phyloP scores from a whole-genome alignment of 2,888 invertebrate species.

The Lissocephala sabroskyi region DNA sequence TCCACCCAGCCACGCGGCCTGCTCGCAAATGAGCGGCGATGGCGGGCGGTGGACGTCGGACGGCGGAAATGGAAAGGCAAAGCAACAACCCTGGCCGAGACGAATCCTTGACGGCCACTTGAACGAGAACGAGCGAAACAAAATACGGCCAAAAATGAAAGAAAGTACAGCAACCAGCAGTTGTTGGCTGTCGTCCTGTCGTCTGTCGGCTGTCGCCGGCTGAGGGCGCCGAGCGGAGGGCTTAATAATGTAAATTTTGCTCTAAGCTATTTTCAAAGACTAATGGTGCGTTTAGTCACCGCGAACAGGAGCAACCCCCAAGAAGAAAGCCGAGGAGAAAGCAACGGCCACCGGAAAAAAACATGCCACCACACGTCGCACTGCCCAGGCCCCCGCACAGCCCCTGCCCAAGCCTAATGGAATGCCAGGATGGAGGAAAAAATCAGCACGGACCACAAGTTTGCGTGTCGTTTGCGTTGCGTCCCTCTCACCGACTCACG shows the following conservation, averaged over 20 bases:
- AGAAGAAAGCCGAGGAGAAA: slow-evolving; percentile 16
- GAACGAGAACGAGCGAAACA: slow-evolving; percentile 9
- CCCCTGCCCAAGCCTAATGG: slow-evolving; percentile 3
- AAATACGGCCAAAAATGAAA: slow-evolving; percentile 5
- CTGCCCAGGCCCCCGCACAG: slow-evolving; percentile 21
- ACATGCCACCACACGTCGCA: slow-evolving; percentile 37
- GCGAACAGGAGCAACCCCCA: slow-evolving; percentile 31
- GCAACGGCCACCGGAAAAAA: slow-evolving; percentile 10
- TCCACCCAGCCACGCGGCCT: too few species aligned
- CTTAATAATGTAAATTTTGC: slow-evolving; percentile 67
- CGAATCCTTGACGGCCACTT: neutral
- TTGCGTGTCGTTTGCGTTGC: slow-evolving; percentile 41
- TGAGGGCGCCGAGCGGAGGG: slow-evolving; percentile 27
- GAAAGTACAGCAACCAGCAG: neutral
- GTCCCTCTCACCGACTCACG: too few species aligned
- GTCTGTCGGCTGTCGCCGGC: too few species aligned
- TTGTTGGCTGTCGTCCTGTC: too few species aligned
- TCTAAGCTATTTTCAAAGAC: slow-evolving; percentile 66
- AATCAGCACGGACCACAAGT: slow-evolving; percentile 45
- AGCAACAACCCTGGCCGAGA: slow-evolving; percentile 1
- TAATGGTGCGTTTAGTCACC: slow-evolving; percentile 60
- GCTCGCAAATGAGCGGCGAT: slow-evolving; percentile 29
- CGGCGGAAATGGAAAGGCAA: slow-evolving; percentile 46
- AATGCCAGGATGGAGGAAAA: slow-evolving; percentile 2
- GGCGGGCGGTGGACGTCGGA: slow-evolving; percentile 44